Evolutionary conservation across 2,113 vertebrate genomes (phyloP).

Genomic region (Choloepus hoffmanni): DNA sequence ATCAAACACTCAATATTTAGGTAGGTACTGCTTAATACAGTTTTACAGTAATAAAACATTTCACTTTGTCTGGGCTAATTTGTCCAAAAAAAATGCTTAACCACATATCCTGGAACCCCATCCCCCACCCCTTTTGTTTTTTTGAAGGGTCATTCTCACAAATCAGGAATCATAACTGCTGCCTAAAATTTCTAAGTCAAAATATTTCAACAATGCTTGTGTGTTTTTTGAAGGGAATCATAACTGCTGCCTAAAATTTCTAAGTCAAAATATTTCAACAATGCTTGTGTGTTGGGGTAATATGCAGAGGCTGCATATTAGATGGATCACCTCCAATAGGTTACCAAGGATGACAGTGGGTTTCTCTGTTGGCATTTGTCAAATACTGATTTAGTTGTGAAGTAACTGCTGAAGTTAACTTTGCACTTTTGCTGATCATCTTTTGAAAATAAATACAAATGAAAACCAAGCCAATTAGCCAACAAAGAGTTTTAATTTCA

Average conservation of each 20-base stretch:
- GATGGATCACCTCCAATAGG: not conserved
- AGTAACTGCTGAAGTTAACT: conserved; percentile 19
- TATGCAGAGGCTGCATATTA: not conserved
- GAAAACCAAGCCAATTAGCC: conserved; percentile 7
- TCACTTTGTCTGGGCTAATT: conserved; percentile 77
- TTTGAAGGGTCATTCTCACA: conserved; percentile 44
- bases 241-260: conserved; percentile 71
- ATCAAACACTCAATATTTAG: conserved; percentile 86
- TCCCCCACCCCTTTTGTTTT: conserved; percentile 21
- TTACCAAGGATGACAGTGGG: conserved; percentile 40
- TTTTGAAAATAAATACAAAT: conserved; percentile 53
- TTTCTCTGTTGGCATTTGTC: conserved; percentile 54
- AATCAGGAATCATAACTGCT: conserved; percentile 66
- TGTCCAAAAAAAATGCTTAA: conserved; percentile 23
- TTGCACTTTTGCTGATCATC: not conserved
- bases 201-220: not conserved
- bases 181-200: conserved; percentile 63
- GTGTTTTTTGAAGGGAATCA: conserved; percentile 59
- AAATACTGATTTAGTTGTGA: conserved; percentile 54
- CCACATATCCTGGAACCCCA: conserved; percentile 47
- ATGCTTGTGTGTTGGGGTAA: not conserved
- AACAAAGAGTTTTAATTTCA: conserved; percentile 59
- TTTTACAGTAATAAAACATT: conserved; percentile 83
- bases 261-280: not conserved
- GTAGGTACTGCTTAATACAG: conserved; percentile 85